Conservation (phyloP, 23 tunicate genomes). For the Oikopleura dioica region DNA sequence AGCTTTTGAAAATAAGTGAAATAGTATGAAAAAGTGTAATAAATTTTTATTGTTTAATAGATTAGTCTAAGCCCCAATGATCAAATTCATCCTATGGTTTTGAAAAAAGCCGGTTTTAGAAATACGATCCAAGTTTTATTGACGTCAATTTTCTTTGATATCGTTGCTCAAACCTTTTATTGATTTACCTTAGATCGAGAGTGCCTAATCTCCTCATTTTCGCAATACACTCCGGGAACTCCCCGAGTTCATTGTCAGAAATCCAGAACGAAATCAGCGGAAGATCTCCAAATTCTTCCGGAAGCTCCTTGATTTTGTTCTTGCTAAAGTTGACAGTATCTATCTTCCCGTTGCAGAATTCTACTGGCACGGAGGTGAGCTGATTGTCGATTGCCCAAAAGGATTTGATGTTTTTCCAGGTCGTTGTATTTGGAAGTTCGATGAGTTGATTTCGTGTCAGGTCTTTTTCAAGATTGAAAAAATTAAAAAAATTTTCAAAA, state of each 20-base stretch:
- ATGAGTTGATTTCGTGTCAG: background rate
- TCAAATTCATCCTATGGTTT: too few relatives aligned
- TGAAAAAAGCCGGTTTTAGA: too few relatives aligned
- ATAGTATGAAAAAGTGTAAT: too few relatives aligned
- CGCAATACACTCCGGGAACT: background rate
- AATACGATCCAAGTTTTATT: too few relatives aligned
- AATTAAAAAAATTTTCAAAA: background rate
- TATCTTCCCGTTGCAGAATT: background rate
- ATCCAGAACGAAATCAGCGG: background rate
- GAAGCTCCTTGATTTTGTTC: background rate
- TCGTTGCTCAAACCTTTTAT: too few relatives aligned
- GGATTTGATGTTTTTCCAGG: background rate
- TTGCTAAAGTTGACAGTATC: background rate
- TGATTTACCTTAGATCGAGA: background rate
- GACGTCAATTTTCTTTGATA: too few relatives aligned
- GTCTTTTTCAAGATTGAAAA: background rate
- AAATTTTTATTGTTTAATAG: too few relatives aligned
- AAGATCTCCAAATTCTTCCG: constrained; percentile 3
- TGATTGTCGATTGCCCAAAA: background rate
- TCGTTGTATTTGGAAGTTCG: background rate
- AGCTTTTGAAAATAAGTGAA: too few relatives aligned
- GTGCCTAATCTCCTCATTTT: background rate
- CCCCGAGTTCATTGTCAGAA: background rate
- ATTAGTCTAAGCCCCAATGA: too few relatives aligned
- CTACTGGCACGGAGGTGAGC: background rate